Evolutionary conservation across 2,888 invertebrate genomes (phyloP).

Genomic region (Metallyticus violacea): DNA sequence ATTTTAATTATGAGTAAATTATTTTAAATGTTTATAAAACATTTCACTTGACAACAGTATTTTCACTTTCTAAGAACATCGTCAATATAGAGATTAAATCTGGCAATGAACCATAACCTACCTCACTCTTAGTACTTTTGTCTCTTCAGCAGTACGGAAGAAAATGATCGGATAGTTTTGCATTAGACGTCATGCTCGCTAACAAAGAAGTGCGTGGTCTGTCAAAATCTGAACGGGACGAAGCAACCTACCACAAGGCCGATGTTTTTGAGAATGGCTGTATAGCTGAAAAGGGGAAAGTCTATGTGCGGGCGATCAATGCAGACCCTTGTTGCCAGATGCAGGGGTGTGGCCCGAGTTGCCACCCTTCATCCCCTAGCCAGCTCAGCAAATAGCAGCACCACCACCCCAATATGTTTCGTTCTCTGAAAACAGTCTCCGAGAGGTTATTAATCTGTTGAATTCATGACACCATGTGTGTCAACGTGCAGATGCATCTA

Average conservation of each 20-base stretch:
- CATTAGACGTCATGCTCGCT: no score
- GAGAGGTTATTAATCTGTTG: background rate
- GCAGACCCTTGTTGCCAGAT: constrained; percentile 2
- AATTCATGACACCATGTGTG: background rate
- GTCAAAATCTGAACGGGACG: no score
- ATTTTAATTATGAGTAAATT: no score
- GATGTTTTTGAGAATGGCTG: background rate
- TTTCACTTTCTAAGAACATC: no score
- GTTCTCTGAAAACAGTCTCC: background rate
- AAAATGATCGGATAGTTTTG: no score
- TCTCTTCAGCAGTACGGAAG: no score
- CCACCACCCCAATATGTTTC: background rate
- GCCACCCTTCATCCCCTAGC: background rate
- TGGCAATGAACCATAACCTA: no score
- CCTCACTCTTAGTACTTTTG: no score
- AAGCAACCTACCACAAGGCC: background rate
- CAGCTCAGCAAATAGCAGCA: background rate
- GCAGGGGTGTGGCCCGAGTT: background rate
- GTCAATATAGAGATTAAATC: no score
- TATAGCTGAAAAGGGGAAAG: background rate
- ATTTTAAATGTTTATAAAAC: no score
- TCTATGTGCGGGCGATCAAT: background rate
- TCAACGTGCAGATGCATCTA: background rate
- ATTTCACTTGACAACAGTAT: no score
- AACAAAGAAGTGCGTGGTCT: no score